Base-by-base conservation (phyloP, 2,888 invertebrate genomes). In the Drosophila rellima region DNA sequence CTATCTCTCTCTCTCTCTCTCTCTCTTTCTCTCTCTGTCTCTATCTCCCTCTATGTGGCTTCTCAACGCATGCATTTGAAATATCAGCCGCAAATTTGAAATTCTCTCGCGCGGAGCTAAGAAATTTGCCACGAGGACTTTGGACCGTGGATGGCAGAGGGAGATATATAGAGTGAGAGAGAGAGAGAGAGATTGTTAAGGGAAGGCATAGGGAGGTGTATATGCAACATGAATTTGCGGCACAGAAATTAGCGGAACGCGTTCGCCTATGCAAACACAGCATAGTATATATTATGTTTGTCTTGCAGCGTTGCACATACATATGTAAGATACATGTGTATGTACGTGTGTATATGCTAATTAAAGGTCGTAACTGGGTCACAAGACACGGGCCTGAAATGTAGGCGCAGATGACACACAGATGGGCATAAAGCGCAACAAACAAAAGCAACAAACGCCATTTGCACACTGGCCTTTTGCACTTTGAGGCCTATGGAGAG, bases 331-430 rank as follows among this genome's bases (percentile, higher is more conserved):
- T 10, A 44, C 17, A 42, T 29, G 17, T 17, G 18, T 35, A 50
- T 18, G 50, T 33, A 37, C 44, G 18, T 40, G 51, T 29, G 56
- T 55, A 56, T 17, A 54, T 88, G 86, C 88, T 84, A 84, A 84
- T 84, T 88, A 86, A 82, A 75, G 86, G 71, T 65, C 40, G 39
- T 64, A 84, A 88, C 87, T 84, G 78, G 83, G 83, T 84, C 83
- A 84, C 56, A 80, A 82, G 80, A 76, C 67, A 56, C 65, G 64
- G 54, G 8, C 35, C 52, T 48, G 54, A 63, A 68, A 63, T 78
- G 78, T 68, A 47, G 44, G 40, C 60, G 37, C 73, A 73, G 55
- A 70, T 77, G 60, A 62, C 63, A 66, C 15, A 3, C 26, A 26
- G 26, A 26, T 26, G 26, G 45, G 15, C 76, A 39, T 59, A 67